Evolutionary conservation across 2,797 vertebrate species (phyloP).

Genomic region (Mormyrus hasselquistii): DNA sequence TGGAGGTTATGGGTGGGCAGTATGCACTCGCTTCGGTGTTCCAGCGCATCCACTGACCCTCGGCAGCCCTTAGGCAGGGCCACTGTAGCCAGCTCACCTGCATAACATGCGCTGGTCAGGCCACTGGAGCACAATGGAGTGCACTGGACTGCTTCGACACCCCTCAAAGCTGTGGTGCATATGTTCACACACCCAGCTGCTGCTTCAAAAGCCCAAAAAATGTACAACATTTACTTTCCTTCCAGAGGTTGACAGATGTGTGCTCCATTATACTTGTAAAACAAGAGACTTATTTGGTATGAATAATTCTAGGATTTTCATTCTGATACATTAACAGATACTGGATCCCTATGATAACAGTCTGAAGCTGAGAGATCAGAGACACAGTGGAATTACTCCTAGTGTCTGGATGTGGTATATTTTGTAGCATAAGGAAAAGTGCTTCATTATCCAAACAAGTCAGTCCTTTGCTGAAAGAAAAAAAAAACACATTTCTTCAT

Average conservation of each 20-base stretch:
- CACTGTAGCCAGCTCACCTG: neutral
- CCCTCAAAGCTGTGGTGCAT: conserved; percentile 34
- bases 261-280: conserved; percentile 52
- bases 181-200: conserved; percentile 32
- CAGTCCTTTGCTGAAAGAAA: neutral
- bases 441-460: neutral
- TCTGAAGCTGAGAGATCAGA: neutral
- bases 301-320: conserved; percentile 18
- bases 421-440: neutral
- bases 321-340: conserved; percentile 19
- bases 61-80: neutral
- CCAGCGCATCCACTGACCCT: neutral
- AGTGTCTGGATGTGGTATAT: neutral
- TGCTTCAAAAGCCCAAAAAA: conserved; percentile 38
- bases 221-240: conserved; percentile 33
- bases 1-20: neutral
- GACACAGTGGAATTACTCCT: neutral
- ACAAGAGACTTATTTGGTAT: conserved; percentile 32
- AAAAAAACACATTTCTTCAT: neutral
- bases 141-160: conserved; percentile 3
- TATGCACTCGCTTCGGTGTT: too few species aligned
- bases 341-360: neutral
- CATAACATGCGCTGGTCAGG: neutral
- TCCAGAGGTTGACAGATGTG: conserved; percentile 49
- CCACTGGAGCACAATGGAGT: neutral